A percentile compares a stretch with the other conserved stretches of the same genome.
These are phyloP conservation scores for Oceanodroma leucorhoa DNA, from an alignment of 2,797 vertebrate genomes.

Conservation along the genomic window DNA sequence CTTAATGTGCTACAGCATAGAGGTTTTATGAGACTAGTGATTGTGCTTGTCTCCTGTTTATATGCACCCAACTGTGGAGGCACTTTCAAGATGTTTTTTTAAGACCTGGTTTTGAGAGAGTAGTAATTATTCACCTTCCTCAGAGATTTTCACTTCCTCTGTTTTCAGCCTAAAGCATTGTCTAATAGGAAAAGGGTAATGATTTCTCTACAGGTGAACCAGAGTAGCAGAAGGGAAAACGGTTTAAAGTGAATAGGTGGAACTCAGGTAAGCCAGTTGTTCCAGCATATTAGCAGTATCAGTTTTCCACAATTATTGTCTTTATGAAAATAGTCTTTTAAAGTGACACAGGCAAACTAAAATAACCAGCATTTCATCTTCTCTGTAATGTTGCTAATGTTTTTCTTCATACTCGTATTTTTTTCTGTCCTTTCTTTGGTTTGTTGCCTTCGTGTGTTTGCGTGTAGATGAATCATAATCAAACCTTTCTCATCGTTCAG, in stretches of 20 bases:
- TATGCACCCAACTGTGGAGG: not conserved
- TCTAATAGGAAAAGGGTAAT: not conserved
- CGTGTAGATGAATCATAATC: not conserved
- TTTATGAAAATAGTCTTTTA: not conserved
- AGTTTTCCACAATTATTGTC: not conserved
- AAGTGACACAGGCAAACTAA: not conserved
- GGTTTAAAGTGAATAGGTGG: not conserved
- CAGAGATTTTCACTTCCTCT: not conserved
- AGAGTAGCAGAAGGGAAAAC: not conserved
- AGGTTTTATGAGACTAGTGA: not conserved
- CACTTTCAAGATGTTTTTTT: not conserved
- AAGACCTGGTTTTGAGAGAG: not conserved
- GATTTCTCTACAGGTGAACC: not conserved
- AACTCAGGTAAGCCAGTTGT: not conserved
- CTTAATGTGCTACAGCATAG: not conserved
- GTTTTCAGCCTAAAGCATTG: not conserved
- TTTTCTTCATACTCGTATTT: not conserved
- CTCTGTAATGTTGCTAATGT: not conserved
- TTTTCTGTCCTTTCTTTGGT: not conserved
- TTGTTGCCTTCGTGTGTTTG: not conserved
- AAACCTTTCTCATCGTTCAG: not conserved
- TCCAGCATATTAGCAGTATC: not conserved
- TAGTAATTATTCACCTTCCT: not conserved
- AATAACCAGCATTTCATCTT: not conserved
- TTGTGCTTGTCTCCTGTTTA: not conserved